Percentiles rank a stretch among this genome's conserved stretches.
phyloP scores from a whole-genome alignment of 64 coral and sea anemone species.

The Stichodactyla helianthus region DNA sequence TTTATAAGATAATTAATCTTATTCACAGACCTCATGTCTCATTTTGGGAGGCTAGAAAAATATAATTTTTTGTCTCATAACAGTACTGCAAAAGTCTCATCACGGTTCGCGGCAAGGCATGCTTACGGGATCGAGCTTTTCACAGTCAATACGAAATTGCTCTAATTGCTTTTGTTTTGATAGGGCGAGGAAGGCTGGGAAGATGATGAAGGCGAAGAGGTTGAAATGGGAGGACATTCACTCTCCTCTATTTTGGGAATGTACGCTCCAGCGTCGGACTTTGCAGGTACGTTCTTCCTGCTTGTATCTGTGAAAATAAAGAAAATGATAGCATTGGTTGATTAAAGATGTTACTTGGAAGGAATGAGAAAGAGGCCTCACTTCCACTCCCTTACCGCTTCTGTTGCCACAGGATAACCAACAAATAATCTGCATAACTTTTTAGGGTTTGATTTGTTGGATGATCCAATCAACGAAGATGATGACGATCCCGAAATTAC shows the following conservation, averaged over 20 bases:
- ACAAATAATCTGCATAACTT: neutral
- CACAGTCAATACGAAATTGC: neutral
- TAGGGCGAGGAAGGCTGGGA: conserved; percentile 89
- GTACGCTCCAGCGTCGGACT: conserved; percentile 73
- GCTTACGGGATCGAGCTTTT: too few species aligned
- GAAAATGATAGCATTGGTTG: too few species aligned
- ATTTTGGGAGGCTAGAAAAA: too few species aligned
- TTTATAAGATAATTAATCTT: too few species aligned
- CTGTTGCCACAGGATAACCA: neutral
- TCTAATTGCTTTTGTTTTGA: neutral
- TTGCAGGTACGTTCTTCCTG: conserved; percentile 28
- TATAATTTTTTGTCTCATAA: too few species aligned
- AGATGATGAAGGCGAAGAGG: conserved; percentile 55
- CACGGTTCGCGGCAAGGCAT: too few species aligned
- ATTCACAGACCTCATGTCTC: too few species aligned
- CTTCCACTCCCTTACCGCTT: neutral
- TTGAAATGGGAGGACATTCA: conserved; percentile 56
- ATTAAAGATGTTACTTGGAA: too few species aligned
- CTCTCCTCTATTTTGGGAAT: conserved; percentile 44
- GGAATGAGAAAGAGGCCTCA: neutral
- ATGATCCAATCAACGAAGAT: conserved; percentile 74
- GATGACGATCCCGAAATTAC: conserved; percentile 85
- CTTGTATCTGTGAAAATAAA: neutral
- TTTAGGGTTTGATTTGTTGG: conserved; percentile 71
- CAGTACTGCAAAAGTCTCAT: too few species aligned